Conservation (phyloP, 2,888 invertebrate species). For the Candidula unifasciata region DNA sequence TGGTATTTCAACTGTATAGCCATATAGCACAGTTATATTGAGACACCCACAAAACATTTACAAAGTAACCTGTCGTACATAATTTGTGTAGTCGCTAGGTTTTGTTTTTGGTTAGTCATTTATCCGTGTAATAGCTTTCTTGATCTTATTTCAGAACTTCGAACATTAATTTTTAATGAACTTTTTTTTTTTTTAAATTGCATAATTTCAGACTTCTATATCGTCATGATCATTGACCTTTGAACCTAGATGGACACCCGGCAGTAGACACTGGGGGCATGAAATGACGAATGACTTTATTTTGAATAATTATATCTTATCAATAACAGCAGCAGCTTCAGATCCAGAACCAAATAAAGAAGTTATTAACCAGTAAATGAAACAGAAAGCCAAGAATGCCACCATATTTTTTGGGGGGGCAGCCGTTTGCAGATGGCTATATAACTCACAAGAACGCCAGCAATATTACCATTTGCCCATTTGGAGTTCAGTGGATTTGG, state of each 20-base stretch:
- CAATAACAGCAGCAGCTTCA: background rate
- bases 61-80: too few relatives aligned
- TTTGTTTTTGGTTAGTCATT: too few relatives aligned
- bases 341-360: background rate
- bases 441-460: conserved; percentile 1
- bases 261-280: too few relatives aligned
- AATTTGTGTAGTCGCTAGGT: too few relatives aligned
- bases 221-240: background rate
- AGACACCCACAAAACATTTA: too few relatives aligned
- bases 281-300: too few relatives aligned
- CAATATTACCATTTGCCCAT: conserved; percentile 55
- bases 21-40: too few relatives aligned
- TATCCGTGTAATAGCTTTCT: too few relatives aligned
- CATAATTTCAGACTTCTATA: background rate
- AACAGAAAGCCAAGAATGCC: conserved; percentile 21
- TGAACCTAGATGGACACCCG: too few relatives aligned
- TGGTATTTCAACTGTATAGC: too few relatives aligned
- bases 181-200: background rate
- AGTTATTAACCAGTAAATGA: background rate
- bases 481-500: conserved; percentile 68
- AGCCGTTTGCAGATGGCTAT: background rate
- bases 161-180: background rate
- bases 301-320: background rate
- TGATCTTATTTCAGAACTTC: background rate
- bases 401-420: conserved; percentile 7